These are phyloP conservation scores for Catamblyrhynchus diadema DNA, from an alignment of 2,797 vertebrate species.

Conservation along the genomic window DNA sequence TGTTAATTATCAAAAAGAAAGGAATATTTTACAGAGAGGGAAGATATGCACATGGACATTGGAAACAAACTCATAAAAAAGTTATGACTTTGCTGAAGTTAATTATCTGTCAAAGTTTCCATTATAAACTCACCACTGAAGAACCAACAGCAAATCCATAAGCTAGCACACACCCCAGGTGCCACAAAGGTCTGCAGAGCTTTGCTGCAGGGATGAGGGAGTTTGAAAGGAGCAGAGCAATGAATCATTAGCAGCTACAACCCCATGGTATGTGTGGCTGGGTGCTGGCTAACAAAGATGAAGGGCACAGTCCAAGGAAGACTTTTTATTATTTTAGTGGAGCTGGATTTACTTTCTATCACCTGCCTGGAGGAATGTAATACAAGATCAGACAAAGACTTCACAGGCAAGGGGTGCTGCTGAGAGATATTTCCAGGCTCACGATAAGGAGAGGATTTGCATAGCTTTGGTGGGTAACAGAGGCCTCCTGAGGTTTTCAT, in stretches of 20 bases:
- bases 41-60: neutral
- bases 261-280: neutral
- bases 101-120: conserved; percentile 10
- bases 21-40: neutral
- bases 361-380: neutral
- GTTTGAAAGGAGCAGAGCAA: neutral
- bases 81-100: neutral
- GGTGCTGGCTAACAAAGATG: neutral
- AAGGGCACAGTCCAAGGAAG: neutral
- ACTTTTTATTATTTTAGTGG: neutral
- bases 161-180: neutral
- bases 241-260: neutral
- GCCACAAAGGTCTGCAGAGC: neutral
- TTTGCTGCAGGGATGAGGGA: neutral
- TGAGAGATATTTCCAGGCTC: neutral
- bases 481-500: conserved; percentile 19
- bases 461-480: neutral
- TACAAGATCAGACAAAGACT: neutral
- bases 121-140: neutral
- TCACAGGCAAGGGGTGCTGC: neutral
- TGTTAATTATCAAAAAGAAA: conserved; percentile 26
- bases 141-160: neutral
- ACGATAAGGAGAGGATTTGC: neutral
- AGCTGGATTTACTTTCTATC: neutral
- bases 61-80: conserved; percentile 7